Evolutionary conservation across 2,797 vertebrate genomes (phyloP).

Genomic region (Hafferia zeledoni): DNA sequence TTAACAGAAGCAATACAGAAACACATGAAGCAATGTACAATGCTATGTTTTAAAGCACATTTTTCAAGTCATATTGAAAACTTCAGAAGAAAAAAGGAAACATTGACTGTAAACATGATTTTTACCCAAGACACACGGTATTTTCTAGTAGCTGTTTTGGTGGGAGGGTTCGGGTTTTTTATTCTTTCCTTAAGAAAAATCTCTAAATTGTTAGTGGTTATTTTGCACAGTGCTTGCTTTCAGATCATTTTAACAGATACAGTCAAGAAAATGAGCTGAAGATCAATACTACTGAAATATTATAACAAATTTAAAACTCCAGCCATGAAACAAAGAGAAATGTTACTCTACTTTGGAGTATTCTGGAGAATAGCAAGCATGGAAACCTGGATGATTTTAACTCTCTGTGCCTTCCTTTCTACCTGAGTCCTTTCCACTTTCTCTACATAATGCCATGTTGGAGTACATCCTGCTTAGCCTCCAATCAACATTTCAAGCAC

Average conservation of each 20-base stretch:
- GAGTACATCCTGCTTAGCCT: slow-evolving; percentile 89
- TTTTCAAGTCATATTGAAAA: slow-evolving; percentile 45
- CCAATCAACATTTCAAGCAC: slow-evolving; percentile 93
- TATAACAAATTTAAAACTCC: slow-evolving; percentile 43
- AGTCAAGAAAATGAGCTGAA: slow-evolving; percentile 46
- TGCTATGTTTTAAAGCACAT: slow-evolving; percentile 9
- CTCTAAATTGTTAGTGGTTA: background rate
- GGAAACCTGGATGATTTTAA: slow-evolving; percentile 58
- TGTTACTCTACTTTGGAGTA: slow-evolving; percentile 42
- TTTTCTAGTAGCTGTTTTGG: slow-evolving; percentile 27
- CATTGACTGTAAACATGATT: background rate
- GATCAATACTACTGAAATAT: slow-evolving; percentile 46
- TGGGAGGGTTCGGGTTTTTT: background rate
- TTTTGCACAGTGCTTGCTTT: slow-evolving; percentile 37
- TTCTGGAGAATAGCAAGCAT: slow-evolving; percentile 32
- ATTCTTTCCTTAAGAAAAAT: slow-evolving; percentile 22
- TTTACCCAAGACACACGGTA: slow-evolving; percentile 23
- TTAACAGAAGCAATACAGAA: slow-evolving; percentile 29
- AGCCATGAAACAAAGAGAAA: slow-evolving; percentile 60
- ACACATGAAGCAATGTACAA: background rate
- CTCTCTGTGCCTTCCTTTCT: slow-evolving; percentile 68
- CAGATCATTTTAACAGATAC: slow-evolving; percentile 49
- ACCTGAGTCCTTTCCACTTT: slow-evolving; percentile 78
- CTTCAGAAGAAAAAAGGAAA: slow-evolving; percentile 21
- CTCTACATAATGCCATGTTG: slow-evolving; percentile 82